Conservation (phyloP, 2,888 invertebrate genomes). For the Piscicola geometra region DNA sequence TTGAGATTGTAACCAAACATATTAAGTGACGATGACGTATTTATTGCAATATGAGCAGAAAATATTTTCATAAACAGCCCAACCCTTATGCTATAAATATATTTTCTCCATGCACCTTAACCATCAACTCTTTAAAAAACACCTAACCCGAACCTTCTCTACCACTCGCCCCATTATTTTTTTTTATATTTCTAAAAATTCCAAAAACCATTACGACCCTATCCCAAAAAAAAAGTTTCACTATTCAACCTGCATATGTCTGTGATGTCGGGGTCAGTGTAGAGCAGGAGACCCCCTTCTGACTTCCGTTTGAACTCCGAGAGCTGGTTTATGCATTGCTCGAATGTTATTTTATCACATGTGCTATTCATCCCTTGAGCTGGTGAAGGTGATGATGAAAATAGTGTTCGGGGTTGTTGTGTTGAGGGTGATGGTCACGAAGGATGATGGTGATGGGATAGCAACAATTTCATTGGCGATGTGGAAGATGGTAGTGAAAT, state of each 20-base stretch:
- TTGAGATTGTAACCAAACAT: too few relatives aligned
- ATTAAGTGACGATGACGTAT: background rate
- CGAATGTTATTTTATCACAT: constrained; percentile 26
- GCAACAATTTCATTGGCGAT: too few relatives aligned
- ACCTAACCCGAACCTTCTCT: background rate
- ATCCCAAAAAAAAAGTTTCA: too few relatives aligned
- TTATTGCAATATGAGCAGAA: background rate
- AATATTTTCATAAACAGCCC: too few relatives aligned
- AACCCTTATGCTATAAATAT: too few relatives aligned
- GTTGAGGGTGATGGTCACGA: background rate
- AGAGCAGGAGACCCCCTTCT: constrained; percentile 26
- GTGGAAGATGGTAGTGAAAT: too few relatives aligned
- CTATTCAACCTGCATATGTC: constrained; percentile 30
- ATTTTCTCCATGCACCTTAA: too few relatives aligned
- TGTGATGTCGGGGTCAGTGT: constrained; percentile 1
- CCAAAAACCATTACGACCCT: too few relatives aligned
- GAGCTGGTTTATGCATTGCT: constrained; percentile 25
- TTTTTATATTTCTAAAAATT: background rate
- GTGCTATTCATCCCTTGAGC: constrained; percentile 32
- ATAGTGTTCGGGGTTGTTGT: background rate
- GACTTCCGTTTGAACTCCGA: constrained; percentile 30
- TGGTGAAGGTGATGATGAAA: background rate
- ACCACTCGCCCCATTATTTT: background rate
- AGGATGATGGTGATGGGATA: background rate
- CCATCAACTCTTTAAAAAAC: background rate